Evolutionary conservation across 2,113 vertebrate species (phyloP), one percentile per base, ranked within the genome.

Genomic region (Lophura nycthemera): DNA sequence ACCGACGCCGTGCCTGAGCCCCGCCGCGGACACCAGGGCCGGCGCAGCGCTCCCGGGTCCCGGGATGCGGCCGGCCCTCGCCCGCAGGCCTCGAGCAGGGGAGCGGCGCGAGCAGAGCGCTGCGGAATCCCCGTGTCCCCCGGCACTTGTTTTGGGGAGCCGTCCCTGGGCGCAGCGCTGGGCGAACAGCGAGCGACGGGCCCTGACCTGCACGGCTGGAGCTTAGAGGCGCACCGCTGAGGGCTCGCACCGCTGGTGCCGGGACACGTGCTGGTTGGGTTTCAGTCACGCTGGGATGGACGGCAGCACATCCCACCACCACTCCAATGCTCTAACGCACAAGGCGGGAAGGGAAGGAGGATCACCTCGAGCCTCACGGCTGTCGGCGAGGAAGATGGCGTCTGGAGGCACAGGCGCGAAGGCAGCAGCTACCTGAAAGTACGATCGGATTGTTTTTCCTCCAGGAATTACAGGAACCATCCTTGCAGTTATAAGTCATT

Each of bases 401-500:
- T 88, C 75, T 40, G 54, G 92, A 92, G 54, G 59, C 64, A 80
- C 70, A 95, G 79, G 70, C 45, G 3, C 86, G 70, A 96, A 96
- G 88, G 89, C 47, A 92, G 88, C 74, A 66, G 90, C 54, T 95
- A 92, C 90, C 94, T 92, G 83, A 94, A 83, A 93, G 40, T 93
- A 75, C 91, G 85, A 95, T 90, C 10, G 1, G 86, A 95, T 96
- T 96, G 93, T 95, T 97, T 96, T 94, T 95, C 96, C 94, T 95
- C 79, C 70, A 96, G 93, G 91, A 97, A 96, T 92, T 85, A 91
- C 80, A 96, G 91, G 79, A 89, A 88, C 45, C 90, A 59, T 86
- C 45, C 87, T 96, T 92, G 90, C 69, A 94, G 86, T 95, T 94
- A 89, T 93, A 96, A 94, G 94, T 95, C 75, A 96, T 96, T 96